Percentiles rank a stretch among this genome's conserved stretches.
phyloP scores from a whole-genome alignment of 2,888 invertebrate species.

The Ornithoptera alexandrae region DNA sequence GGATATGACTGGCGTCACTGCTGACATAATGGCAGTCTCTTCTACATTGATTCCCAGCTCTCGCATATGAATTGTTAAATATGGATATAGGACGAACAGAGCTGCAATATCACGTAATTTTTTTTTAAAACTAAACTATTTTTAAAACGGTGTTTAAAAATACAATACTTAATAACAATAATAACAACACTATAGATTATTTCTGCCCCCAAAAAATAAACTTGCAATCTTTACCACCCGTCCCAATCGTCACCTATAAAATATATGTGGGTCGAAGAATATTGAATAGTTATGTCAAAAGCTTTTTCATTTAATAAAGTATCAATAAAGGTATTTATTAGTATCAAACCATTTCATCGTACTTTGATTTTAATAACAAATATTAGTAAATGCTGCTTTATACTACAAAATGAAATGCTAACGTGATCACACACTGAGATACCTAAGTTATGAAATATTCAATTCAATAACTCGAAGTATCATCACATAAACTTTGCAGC shows the following conservation, averaged over 20 bases:
- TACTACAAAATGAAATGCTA: neutral
- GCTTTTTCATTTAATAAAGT: too few relatives aligned
- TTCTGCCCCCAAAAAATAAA: too few relatives aligned
- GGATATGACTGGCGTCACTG: conserved; percentile 86
- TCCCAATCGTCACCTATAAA: too few relatives aligned
- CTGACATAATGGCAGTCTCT: conserved; percentile 90
- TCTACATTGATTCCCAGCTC: conserved; percentile 88
- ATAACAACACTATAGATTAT: too few relatives aligned
- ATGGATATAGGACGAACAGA: conserved; percentile 87
- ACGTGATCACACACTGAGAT: neutral
- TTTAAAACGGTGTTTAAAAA: neutral
- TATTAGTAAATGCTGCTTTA: neutral
- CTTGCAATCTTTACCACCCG: too few relatives aligned
- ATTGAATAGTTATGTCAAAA: too few relatives aligned
- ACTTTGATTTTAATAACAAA: neutral
- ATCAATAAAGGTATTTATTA: too few relatives aligned
- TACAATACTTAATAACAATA: neutral
- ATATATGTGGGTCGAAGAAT: too few relatives aligned
- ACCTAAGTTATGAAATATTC: conserved; percentile 10
- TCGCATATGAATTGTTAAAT: conserved; percentile 89
- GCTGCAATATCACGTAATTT: conserved; percentile 69
- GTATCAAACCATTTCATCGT: neutral
- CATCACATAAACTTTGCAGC: conserved; percentile 9
- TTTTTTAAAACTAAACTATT: conserved; percentile 1
- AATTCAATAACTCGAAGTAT: conserved; percentile 7